A percentile compares a stretch with the other conserved stretches of the same genome.
Conservation (phyloP, 2,113 vertebrate genomes). For the Dascyllus trimaculatus region DNA sequence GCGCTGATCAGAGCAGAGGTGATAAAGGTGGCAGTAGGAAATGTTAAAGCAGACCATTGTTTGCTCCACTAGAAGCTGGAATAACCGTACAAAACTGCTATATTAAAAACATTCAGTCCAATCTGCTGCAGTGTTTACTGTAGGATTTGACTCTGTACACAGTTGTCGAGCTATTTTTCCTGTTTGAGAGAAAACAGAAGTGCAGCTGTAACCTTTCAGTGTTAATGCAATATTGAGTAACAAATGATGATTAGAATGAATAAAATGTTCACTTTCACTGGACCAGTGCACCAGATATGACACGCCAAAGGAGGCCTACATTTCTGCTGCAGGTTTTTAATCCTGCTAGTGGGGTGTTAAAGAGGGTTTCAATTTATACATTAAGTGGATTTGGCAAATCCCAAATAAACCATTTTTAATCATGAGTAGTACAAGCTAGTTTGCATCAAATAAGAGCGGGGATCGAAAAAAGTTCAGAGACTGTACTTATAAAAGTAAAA, state of each 20-base stretch:
- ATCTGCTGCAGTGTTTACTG: conserved; percentile 56
- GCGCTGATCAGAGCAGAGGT: conserved; percentile 22
- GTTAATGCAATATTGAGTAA: conserved; percentile 11
- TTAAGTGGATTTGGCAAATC: no score
- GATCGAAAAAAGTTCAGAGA: no score
- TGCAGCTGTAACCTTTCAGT: conserved; percentile 36
- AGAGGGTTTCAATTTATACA: no score
- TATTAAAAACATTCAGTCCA: neutral
- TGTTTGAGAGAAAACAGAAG: conserved; percentile 30
- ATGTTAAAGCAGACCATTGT: conserved; percentile 46
- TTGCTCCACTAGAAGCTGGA: conserved; percentile 36
- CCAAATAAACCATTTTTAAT: no score
- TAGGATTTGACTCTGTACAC: conserved; percentile 38
- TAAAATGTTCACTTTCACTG: neutral
- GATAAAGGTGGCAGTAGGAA: conserved; percentile 53
- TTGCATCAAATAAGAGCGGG: no score
- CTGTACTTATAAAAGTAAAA: no score
- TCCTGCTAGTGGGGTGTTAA: no score
- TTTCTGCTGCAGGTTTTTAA: no score
- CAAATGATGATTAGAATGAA: conserved; percentile 9
- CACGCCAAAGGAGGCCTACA: no score
- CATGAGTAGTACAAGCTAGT: no score
- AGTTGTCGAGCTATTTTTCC: conserved; percentile 5
- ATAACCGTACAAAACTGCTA: neutral
- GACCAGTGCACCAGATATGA: neutral